These are phyloP conservation scores for Halictus ligatus DNA, from an alignment of 2,888 invertebrate species.

Conservation along the genomic window DNA sequence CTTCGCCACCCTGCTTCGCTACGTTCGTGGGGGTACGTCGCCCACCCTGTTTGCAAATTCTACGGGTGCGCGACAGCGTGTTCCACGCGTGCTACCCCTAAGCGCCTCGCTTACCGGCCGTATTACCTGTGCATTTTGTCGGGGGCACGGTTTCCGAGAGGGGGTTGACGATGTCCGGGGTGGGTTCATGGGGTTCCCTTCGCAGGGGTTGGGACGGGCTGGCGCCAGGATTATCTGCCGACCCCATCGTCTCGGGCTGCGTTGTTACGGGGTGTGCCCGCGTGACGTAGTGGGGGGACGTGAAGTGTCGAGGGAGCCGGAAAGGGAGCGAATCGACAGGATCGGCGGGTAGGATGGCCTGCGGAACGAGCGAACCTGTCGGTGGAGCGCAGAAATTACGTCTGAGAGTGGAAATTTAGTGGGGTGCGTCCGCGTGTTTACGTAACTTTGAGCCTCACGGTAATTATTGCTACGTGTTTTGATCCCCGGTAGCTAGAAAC, in stretches of 20 bases:
- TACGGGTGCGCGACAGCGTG: neutral
- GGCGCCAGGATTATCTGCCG: conserved; percentile 78
- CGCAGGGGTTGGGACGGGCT: conserved; percentile 70
- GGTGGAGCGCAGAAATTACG: neutral
- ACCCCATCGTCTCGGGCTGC: conserved; percentile 73
- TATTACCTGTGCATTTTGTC: conserved; percentile 45
- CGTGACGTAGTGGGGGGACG: conserved; percentile 16
- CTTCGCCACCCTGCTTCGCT: neutral
- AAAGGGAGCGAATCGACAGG: conserved; percentile 8
- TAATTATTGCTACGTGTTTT: conserved; percentile 6
- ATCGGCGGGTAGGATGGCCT: neutral
- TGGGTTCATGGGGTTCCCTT: conserved; percentile 58
- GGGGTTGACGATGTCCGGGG: conserved; percentile 16
- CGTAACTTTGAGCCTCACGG: neutral
- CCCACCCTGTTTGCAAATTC: neutral
- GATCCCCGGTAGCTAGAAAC: neutral
- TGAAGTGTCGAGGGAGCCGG: conserved; percentile 6
- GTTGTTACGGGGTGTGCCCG: conserved; percentile 67
- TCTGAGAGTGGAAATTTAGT: neutral
- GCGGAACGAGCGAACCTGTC: neutral
- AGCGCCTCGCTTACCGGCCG: conserved; percentile 23
- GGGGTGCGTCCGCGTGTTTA: neutral
- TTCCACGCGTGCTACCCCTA: conserved; percentile 12
- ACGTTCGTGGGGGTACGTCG: neutral
- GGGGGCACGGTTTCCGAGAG: neutral